These are phyloP conservation scores for Enteromius paludinosus DNA, from an alignment of 2,797 vertebrate species.

Conservation along the genomic window DNA sequence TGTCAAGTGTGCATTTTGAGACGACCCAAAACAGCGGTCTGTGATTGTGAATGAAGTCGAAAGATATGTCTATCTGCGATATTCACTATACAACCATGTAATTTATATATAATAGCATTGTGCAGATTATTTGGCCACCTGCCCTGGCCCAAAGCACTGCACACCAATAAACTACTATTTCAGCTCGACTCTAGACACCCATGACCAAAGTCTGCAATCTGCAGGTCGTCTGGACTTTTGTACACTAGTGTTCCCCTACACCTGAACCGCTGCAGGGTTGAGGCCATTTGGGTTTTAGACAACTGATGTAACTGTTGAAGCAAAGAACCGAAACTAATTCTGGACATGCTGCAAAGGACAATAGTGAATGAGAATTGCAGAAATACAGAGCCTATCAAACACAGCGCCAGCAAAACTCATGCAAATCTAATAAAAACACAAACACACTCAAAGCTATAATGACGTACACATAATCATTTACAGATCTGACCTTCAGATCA, in stretches of 20 bases:
- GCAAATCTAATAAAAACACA: conserved; percentile 5
- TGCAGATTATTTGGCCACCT: not conserved
- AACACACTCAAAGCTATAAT: conserved; percentile 21
- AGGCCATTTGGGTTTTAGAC: not conserved
- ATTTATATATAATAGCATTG: conserved; percentile 1
- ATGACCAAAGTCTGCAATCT: not conserved
- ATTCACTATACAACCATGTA: not conserved
- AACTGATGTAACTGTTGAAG: not conserved
- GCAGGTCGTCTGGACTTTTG: not conserved
- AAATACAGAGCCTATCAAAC: conserved; percentile 40
- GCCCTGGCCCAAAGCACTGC: conserved; percentile 11
- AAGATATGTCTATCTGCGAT: not conserved
- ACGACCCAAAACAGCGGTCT: not conserved
- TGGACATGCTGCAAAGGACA: not conserved
- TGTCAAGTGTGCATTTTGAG: not conserved
- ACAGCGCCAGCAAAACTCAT: conserved; percentile 10
- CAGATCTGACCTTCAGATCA: conserved; percentile 25
- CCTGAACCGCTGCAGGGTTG: not conserved
- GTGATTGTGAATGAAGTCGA: not conserved
- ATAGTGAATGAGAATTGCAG: not conserved
- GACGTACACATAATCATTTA: conserved; percentile 36
- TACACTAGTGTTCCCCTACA: not conserved
- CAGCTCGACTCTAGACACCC: conserved; percentile 10
- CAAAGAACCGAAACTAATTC: not conserved
- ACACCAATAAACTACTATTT: conserved; percentile 2